Percentiles rank a stretch among this genome's conserved stretches.
Evolutionary conservation across 2,888 invertebrate genomes (phyloP).

Genomic region (Strigamia crassipes): DNA sequence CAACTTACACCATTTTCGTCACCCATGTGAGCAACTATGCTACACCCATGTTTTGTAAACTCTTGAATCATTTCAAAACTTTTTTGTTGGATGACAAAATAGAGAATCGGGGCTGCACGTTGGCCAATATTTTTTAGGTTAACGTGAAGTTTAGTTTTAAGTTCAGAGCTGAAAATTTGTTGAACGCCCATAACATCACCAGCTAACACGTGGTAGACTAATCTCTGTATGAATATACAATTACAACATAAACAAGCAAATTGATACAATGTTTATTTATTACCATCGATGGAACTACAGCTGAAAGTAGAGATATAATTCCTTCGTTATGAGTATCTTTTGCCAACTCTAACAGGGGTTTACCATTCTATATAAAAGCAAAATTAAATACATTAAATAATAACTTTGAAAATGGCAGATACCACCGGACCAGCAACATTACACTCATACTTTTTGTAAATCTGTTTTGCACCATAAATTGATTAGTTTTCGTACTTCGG

Average conservation of each 20-base stretch:
- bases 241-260: no score
- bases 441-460: conserved; percentile 12
- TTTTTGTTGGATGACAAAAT: conserved; percentile 50
- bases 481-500: conserved; percentile 44
- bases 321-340: conserved; percentile 50
- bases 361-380: conserved; percentile 42
- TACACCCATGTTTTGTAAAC: conserved; percentile 49
- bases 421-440: no score
- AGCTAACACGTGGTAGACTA: conserved; percentile 50
- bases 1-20: conserved; percentile 48
- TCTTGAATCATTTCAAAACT: conserved; percentile 46
- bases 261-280: no score
- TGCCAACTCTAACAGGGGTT: conserved; percentile 48
- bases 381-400: neutral
- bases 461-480: conserved; percentile 48
- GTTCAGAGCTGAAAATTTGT: conserved; percentile 48
- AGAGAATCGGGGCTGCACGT: conserved; percentile 51
- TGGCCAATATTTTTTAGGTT: conserved; percentile 50
- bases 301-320: conserved; percentile 50
- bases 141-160: conserved; percentile 49
- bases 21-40: conserved; percentile 50
- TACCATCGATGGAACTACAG: conserved; percentile 51
- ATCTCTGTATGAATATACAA: conserved; percentile 45
- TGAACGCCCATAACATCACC: conserved; percentile 49
- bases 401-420: neutral